Conservation (phyloP, 2,888 invertebrate species). For the Caenorhabditis afra region DNA sequence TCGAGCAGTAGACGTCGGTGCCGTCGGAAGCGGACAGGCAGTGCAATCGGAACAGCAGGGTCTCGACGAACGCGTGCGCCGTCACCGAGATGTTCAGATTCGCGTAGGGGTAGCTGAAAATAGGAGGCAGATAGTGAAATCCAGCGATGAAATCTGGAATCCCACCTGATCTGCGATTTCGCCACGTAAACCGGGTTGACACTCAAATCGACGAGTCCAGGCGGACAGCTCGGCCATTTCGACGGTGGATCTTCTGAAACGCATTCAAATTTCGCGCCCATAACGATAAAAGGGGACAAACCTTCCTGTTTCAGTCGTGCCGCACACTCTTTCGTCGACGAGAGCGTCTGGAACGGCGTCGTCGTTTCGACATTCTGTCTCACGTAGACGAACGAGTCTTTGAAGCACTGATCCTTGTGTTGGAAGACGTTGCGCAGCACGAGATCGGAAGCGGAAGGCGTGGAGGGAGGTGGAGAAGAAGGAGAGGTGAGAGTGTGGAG, state of each 20-base stretch:
- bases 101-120: slow-evolving; percentile 68
- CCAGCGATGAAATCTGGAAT: background rate
- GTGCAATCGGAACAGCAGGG: slow-evolving; percentile 66
- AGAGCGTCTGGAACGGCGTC: background rate
- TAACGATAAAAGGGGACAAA: too few relatives aligned
- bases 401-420: slow-evolving; percentile 23
- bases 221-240: slow-evolving; percentile 33
- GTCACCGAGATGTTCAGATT: slow-evolving; percentile 66
- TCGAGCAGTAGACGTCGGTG: slow-evolving; percentile 73
- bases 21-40: slow-evolving; percentile 70
- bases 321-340: slow-evolving; percentile 35
- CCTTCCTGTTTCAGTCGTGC: slow-evolving; percentile 12
- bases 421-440: slow-evolving; percentile 27
- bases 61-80: slow-evolving; percentile 40
- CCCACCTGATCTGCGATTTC: slow-evolving; percentile 13
- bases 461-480: slow-evolving; percentile 1
- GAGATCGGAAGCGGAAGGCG: slow-evolving; percentile 3
- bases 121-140: background rate
- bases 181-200: slow-evolving; percentile 36
- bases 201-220: slow-evolving; percentile 46
- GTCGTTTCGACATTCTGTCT: background rate
- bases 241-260: slow-evolving; percentile 13
- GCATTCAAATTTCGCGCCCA: too few relatives aligned
- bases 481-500: slow-evolving; percentile 8
- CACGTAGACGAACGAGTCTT: slow-evolving; percentile 35